Evolutionary conservation across 2,888 invertebrate species (phyloP).

Genomic region (Scaptomyza caliginosa): DNA sequence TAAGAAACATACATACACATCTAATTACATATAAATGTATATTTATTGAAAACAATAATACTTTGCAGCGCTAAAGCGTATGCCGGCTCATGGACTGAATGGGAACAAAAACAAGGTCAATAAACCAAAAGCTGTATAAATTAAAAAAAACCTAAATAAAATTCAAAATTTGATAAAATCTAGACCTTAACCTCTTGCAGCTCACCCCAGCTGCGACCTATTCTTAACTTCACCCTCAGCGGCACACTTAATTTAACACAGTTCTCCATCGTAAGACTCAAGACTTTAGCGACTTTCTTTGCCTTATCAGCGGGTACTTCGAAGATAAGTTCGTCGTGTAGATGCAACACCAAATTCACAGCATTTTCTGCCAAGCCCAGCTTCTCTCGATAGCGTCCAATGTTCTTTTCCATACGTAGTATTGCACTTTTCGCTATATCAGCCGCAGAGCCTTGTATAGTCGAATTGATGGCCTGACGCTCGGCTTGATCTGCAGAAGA

Average conservation of each 20-base stretch:
- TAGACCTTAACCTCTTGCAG: conserved; percentile 77
- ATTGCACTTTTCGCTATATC: conserved; percentile 97
- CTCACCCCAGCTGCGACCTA: conserved; percentile 92
- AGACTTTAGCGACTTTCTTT: conserved; percentile 86
- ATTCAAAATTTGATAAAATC: conserved; percentile 23
- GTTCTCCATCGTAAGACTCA: conserved; percentile 92
- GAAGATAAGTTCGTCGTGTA: conserved; percentile 98
- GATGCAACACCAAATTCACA: conserved; percentile 91
- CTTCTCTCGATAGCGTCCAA: conserved; percentile 81
- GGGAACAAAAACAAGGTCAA: conserved; percentile 78
- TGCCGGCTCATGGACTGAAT: conserved; percentile 84
- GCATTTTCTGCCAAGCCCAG: conserved; percentile 78
- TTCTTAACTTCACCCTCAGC: conserved; percentile 94
- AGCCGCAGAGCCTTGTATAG: conserved; percentile 98
- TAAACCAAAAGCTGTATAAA: conserved; percentile 20
- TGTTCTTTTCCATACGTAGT: conserved; percentile 89
- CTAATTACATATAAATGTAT: conserved; percentile 27
- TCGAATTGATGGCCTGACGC: conserved; percentile 98
- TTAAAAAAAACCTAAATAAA: conserved; percentile 18
- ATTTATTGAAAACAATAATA: conserved; percentile 20
- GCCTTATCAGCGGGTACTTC: conserved; percentile 89
- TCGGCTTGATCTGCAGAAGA: conserved; percentile 89
- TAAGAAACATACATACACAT: conserved; percentile 44
- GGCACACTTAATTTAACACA: conserved; percentile 90
- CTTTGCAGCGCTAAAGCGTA: conserved; percentile 81